Percentiles rank a stretch among this genome's conserved stretches.
Conservation (phyloP, 23 tunicate genomes). For the Ascidia mentula region DNA sequence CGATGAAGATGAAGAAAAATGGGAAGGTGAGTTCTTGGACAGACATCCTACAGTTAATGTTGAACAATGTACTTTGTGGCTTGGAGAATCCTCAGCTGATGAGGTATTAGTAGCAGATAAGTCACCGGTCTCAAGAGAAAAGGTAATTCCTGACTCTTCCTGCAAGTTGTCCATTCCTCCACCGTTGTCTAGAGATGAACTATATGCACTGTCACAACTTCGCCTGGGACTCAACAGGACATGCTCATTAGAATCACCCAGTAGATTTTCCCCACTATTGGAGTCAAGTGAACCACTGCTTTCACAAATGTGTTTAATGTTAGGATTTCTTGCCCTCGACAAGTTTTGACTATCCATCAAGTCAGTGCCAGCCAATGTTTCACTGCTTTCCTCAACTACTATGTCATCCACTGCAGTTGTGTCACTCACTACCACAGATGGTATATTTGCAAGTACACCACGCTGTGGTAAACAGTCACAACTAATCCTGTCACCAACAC, state of each 20-base stretch:
- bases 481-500: neutral
- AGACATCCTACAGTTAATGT: slow-evolving; percentile 15
- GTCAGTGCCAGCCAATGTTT: neutral
- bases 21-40: slow-evolving; percentile 25
- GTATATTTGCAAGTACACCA: neutral
- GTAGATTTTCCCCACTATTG: neutral
- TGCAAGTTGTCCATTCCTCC: neutral
- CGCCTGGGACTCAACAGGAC: slow-evolving; percentile 31
- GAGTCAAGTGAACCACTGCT: neutral
- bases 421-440: neutral
- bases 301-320: neutral
- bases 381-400: neutral
- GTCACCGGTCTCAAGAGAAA: neutral
- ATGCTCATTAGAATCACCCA: slow-evolving; percentile 5
- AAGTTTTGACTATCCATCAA: neutral
- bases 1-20: slow-evolving; percentile 48
- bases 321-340: neutral
- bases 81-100: slow-evolving; percentile 12
- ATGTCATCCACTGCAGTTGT: neutral
- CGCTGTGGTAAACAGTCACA: neutral
- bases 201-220: slow-evolving; percentile 90
- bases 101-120: neutral
- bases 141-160: neutral
- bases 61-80: neutral
- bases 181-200: slow-evolving; percentile 56